A percentile compares a stretch with the other conserved stretches of the same genome.
phyloP scores from a whole-genome alignment of 2,797 vertebrate genomes.

The Dendrocincla fuliginosa region DNA sequence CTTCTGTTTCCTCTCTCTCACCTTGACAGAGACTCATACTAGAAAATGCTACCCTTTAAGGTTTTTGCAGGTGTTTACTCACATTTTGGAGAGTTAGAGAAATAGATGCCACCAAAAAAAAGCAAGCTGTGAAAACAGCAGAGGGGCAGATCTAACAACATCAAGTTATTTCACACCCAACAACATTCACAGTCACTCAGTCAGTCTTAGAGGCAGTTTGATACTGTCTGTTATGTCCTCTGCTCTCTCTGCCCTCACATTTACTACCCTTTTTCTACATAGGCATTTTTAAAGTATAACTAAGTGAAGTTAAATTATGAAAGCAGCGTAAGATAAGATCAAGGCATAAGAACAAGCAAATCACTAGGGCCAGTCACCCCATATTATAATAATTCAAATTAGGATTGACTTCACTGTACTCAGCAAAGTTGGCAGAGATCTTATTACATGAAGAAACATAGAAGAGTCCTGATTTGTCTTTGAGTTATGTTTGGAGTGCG shows the following conservation, averaged over 20 bases:
- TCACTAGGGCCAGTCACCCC: background rate
- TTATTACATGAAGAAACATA: background rate
- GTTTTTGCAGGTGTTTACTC: background rate
- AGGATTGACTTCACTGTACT: background rate
- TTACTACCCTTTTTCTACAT: background rate
- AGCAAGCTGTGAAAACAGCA: background rate
- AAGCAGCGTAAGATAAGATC: background rate
- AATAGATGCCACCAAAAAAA: background rate
- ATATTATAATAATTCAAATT: background rate
- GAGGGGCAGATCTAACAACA: background rate
- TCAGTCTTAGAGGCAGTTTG: background rate
- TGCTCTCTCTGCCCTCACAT: background rate
- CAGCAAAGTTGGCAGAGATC: background rate
- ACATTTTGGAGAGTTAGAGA: background rate
- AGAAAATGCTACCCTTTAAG: background rate
- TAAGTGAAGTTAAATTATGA: background rate
- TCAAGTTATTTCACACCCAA: background rate
- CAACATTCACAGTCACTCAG: background rate
- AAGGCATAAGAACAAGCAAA: background rate
- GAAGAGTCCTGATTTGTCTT: background rate
- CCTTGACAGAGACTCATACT: background rate
- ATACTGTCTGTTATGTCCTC: background rate
- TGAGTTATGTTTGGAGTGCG: background rate
- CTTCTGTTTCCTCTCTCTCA: background rate
- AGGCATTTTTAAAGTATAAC: background rate